These are phyloP conservation scores for Haplochromis burtoni DNA, from an alignment of 2,113 vertebrate species.

Conservation along the genomic window DNA sequence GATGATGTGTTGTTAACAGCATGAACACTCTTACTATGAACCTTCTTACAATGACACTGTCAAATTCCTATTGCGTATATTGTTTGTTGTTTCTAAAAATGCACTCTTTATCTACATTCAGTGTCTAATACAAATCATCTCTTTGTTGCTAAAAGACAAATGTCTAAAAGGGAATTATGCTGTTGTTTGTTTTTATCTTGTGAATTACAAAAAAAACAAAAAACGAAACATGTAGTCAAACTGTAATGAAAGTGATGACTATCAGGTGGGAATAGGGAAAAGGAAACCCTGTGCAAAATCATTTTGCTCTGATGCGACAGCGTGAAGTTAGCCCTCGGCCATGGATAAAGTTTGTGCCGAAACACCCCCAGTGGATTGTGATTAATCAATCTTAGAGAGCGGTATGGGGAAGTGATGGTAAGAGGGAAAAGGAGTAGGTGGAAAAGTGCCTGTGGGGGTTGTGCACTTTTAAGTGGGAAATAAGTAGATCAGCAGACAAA, in stretches of 20 bases:
- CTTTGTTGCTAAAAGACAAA: background rate
- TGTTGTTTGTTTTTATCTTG: background rate
- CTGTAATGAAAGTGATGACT: slow-evolving; percentile 30
- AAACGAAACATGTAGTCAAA: background rate
- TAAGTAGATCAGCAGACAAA: slow-evolving; percentile 10
- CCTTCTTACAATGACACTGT: background rate
- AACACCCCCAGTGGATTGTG: slow-evolving; percentile 10
- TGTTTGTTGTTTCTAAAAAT: background rate
- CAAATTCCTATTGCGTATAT: background rate
- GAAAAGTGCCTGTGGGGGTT: background rate
- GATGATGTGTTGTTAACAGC: background rate
- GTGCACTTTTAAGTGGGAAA: slow-evolving; percentile 11
- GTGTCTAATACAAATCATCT: background rate
- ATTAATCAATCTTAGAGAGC: slow-evolving; percentile 27
- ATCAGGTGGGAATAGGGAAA: slow-evolving; percentile 1
- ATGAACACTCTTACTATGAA: background rate
- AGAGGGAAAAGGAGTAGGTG: background rate
- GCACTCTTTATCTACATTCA: background rate
- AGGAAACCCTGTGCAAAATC: background rate
- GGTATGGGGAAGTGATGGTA: background rate
- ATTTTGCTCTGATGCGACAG: background rate
- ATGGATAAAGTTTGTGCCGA: slow-evolving; percentile 33
- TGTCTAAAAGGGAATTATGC: background rate
- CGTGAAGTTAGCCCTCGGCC: slow-evolving; percentile 14
- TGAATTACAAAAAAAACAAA: background rate